Conservation (phyloP, 2,113 vertebrate genomes). For the Takifugu flavidus region DNA sequence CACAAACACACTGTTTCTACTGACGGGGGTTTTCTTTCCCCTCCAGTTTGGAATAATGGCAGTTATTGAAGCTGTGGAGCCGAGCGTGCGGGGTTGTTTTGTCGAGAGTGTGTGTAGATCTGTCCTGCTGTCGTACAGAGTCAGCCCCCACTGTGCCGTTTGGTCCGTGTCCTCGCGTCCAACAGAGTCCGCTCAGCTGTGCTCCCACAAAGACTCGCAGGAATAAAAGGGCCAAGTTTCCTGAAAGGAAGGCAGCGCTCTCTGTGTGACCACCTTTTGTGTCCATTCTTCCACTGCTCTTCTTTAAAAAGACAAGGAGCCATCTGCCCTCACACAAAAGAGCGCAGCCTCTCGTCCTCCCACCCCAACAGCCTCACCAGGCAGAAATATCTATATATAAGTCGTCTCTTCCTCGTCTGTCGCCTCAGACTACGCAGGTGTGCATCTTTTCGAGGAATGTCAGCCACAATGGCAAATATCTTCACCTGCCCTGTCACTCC, state of each 20-base stretch:
- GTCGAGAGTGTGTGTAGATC: constrained; percentile 7
- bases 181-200: constrained; percentile 59
- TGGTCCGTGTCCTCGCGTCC: constrained; percentile 42
- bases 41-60: constrained; percentile 21
- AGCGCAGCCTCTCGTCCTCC: constrained; percentile 23
- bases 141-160: constrained; percentile 40
- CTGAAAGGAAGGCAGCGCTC: constrained; percentile 64
- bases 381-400: constrained; percentile 53
- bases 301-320: constrained; percentile 72
- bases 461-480: constrained; percentile 35
- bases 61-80: background rate
- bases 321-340: constrained; percentile 74
- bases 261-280: constrained; percentile 70
- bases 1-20: constrained; percentile 13
- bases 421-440: constrained; percentile 46
- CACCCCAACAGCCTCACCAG: constrained; percentile 7
- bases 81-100: constrained; percentile 36
- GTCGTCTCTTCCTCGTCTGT: constrained; percentile 46
- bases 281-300: constrained; percentile 54
- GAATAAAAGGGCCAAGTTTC: constrained; percentile 55
- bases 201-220: constrained; percentile 46
- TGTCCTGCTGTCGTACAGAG: constrained; percentile 1
- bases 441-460: constrained; percentile 52
- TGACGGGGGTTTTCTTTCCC: background rate
- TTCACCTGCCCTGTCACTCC: constrained; percentile 62